These are phyloP conservation scores for Acanthurus tractus DNA, from an alignment of 2,797 vertebrate species.

Conservation along the genomic window DNA sequence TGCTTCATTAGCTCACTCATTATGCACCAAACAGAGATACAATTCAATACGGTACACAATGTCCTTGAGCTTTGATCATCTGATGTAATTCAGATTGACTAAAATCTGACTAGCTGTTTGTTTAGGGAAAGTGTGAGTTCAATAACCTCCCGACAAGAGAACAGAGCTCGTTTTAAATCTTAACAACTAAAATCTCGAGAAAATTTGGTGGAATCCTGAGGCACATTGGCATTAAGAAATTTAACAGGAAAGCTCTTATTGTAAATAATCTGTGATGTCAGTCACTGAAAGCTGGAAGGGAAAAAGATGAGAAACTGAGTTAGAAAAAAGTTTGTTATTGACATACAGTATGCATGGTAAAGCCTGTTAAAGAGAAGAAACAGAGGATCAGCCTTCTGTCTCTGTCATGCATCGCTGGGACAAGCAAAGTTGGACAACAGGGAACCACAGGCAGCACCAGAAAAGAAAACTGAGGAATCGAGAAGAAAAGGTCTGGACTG, in stretches of 20 bases:
- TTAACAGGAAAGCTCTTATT: conserved; percentile 15
- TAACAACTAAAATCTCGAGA: background rate
- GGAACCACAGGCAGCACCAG: conserved; percentile 61
- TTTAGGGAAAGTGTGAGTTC: conserved; percentile 41
- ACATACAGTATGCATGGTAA: conserved; percentile 49
- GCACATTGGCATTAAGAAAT: conserved; percentile 14
- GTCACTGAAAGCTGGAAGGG: conserved; percentile 68
- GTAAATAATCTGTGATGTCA: conserved; percentile 31
- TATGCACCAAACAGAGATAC: conserved; percentile 34
- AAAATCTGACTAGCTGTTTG: conserved; percentile 30
- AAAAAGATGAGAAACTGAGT: conserved; percentile 57
- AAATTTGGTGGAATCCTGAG: background rate
- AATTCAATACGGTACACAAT: conserved; percentile 37
- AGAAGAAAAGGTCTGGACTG: conserved; percentile 56
- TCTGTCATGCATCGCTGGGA: conserved; percentile 76
- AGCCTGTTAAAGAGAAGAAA: conserved; percentile 60
- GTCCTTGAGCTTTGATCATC: conserved; percentile 53
- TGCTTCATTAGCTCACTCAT: conserved; percentile 41
- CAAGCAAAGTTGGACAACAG: conserved; percentile 64
- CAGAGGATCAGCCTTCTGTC: conserved; percentile 53
- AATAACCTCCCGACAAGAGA: conserved; percentile 22
- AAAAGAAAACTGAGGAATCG: conserved; percentile 48
- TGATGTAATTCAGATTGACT: conserved; percentile 39
- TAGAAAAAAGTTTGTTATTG: conserved; percentile 51
- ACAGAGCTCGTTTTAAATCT: background rate